These are phyloP conservation scores for Harpalus rufipes DNA, from an alignment of 2,888 invertebrate species.

Conservation along the genomic window DNA sequence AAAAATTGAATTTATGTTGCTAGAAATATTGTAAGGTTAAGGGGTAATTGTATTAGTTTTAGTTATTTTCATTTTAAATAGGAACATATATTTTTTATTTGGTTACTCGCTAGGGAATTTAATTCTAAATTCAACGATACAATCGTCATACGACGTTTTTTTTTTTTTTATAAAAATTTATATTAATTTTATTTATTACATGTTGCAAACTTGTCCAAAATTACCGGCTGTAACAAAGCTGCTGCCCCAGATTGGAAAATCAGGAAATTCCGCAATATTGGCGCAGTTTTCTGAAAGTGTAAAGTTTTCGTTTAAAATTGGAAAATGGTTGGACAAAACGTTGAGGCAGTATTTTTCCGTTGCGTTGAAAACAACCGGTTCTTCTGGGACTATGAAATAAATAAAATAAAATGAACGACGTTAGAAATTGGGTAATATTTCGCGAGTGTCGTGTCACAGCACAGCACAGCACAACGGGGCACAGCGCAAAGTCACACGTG, in stretches of 20 bases:
- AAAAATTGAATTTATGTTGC: no score
- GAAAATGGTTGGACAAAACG: background rate
- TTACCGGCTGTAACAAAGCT: no score
- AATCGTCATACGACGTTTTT: no score
- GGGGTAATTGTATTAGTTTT: no score
- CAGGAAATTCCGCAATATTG: background rate
- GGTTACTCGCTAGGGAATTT: no score
- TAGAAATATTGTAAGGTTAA: no score
- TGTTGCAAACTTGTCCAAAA: no score
- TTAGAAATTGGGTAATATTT: constrained; percentile 63
- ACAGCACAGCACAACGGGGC: constrained; percentile 59
- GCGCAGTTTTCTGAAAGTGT: background rate
- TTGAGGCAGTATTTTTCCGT: constrained; percentile 21
- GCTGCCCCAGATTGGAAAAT: background rate
- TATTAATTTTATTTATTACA: no score
- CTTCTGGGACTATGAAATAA: constrained; percentile 54
- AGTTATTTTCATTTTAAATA: no score
- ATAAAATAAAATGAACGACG: constrained; percentile 62
- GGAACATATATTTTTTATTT: no score
- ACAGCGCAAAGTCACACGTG: constrained; percentile 62
- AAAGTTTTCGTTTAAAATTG: constrained; percentile 4
- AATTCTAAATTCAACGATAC: no score
- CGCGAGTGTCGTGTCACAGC: constrained; percentile 53
- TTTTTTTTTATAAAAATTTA: no score
- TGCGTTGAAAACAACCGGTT: constrained; percentile 52